Evolutionary conservation across 2,888 invertebrate genomes (phyloP).

Genomic region (Gastrophysa polygoni): DNA sequence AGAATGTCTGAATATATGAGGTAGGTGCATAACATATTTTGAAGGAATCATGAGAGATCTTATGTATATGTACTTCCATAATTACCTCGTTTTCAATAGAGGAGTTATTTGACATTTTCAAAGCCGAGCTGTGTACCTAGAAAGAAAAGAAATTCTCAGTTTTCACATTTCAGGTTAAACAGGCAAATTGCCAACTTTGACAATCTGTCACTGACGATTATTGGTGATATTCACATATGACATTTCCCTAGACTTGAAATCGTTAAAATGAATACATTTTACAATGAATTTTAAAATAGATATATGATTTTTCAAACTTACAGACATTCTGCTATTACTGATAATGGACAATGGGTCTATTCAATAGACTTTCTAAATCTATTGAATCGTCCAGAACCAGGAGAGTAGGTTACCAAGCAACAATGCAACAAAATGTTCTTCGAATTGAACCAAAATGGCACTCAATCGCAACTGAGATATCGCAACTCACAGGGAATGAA

Average conservation of each 20-base stretch:
- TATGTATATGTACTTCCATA: not conserved
- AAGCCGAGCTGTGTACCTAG: slow-evolving; percentile 46
- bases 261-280: not conserved
- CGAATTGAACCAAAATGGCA: no score
- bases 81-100: slow-evolving; percentile 54
- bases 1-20: no score
- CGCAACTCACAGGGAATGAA: no score
- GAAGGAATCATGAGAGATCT: not conserved
- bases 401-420: not conserved
- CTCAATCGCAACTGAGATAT: no score
- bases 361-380: not conserved
- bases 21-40: no score
- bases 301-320: not conserved
- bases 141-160: not conserved
- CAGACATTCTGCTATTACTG: not conserved
- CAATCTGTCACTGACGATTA: not conserved
- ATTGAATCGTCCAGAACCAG: not conserved
- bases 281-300: not conserved
- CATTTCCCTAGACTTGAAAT: not conserved
- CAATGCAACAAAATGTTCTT: not conserved
- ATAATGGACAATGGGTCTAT: not conserved
- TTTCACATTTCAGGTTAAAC: not conserved
- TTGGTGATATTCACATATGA: not conserved
- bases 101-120: slow-evolving; percentile 55
- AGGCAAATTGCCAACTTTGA: not conserved